These are phyloP conservation scores for Tetramorium simillimum DNA, from an alignment of 1,140 invertebrate genomes.

Conservation along the genomic window DNA sequence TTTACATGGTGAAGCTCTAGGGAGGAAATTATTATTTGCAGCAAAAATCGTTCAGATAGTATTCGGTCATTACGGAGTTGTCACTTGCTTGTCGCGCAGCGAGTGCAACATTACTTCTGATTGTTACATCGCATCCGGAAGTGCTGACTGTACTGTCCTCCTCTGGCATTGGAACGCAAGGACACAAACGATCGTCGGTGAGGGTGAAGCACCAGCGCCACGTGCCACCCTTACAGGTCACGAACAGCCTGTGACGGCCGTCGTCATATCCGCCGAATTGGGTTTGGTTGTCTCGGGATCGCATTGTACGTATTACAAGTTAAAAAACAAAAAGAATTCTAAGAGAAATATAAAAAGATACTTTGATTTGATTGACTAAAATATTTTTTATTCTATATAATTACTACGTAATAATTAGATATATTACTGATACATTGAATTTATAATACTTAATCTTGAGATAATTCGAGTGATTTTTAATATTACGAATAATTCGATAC, in stretches of 20 bases:
- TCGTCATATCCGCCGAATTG: slow-evolving; percentile 98
- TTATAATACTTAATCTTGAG: neutral
- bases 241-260: slow-evolving; percentile 96
- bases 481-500: slow-evolving; percentile 41
- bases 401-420: neutral
- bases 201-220: slow-evolving; percentile 97
- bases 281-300: slow-evolving; percentile 98
- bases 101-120: slow-evolving; percentile 99
- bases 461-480: slow-evolving; percentile 14
- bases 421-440: neutral
- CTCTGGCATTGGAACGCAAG: slow-evolving; percentile 99
- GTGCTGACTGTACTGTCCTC: slow-evolving; percentile 98
- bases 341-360: neutral
- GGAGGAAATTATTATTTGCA: slow-evolving; percentile 80
- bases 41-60: slow-evolving; percentile 99
- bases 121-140: slow-evolving; percentile 99
- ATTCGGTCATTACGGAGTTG: slow-evolving; percentile 99
- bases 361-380: neutral
- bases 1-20: neutral
- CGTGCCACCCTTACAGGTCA: slow-evolving; percentile 98
- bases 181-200: slow-evolving; percentile 98
- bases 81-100: slow-evolving; percentile 97
- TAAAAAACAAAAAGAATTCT: neutral
- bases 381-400: neutral
- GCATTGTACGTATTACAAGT: slow-evolving; percentile 88